These are phyloP conservation scores for Cherax destructor DNA, from an alignment of 1,140 invertebrate genomes.

Conservation along the genomic window DNA sequence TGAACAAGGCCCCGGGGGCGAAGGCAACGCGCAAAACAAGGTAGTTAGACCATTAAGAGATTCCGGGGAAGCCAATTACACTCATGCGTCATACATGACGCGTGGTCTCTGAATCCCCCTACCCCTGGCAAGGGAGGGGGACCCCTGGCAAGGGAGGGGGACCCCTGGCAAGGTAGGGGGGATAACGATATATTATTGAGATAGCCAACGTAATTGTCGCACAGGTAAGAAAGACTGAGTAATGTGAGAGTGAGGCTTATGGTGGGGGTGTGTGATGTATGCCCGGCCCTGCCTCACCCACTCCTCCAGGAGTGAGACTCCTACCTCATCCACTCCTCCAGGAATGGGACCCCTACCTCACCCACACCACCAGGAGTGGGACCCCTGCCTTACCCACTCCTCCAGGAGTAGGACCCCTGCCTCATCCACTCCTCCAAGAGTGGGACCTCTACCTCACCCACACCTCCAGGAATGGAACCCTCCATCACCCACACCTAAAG, in stretches of 20 bases:
- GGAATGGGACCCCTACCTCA: no score
- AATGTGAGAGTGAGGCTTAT: not conserved
- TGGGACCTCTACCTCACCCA: no score
- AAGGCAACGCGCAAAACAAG: not conserved
- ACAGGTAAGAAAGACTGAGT: not conserved
- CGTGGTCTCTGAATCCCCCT: not conserved
- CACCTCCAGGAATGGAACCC: no score
- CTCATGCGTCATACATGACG: not conserved
- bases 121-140: not conserved
- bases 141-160: not conserved
- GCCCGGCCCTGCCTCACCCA: not conserved
- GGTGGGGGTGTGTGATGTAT: no score
- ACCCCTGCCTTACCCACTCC: no score
- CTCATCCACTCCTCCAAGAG: no score
- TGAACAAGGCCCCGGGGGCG: not conserved
- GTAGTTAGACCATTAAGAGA: not conserved
- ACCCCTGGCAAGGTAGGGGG: no score
- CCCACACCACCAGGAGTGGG: no score
- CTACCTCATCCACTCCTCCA: no score
- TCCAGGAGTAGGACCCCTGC: no score
- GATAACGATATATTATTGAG: not conserved
- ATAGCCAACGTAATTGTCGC: not conserved
- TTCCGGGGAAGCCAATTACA: not conserved
- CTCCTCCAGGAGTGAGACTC: not conserved
- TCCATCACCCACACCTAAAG: no score